A percentile compares a stretch with the other conserved stretches of the same genome.
These are phyloP conservation scores for Radopholus similis DNA, from an alignment of 1,140 invertebrate genomes.

Conservation along the genomic window DNA sequence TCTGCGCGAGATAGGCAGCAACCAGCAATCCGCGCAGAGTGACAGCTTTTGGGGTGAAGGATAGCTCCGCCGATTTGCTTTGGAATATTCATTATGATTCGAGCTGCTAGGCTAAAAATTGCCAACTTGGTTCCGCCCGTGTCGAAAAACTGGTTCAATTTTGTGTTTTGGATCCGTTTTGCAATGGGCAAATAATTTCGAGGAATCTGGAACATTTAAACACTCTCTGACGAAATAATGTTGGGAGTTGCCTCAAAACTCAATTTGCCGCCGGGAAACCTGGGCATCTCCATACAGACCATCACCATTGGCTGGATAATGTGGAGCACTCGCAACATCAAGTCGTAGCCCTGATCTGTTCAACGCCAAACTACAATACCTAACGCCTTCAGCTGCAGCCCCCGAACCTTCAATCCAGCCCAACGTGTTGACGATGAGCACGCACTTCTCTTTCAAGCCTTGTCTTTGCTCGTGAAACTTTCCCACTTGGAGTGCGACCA, in stretches of 20 bases:
- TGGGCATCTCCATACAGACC: constrained; percentile 15
- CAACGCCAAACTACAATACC: neutral
- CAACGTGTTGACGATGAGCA: constrained; percentile 29
- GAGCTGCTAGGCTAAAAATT: no score
- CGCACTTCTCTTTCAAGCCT: constrained; percentile 16
- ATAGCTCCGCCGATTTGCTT: no score
- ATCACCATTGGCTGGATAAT: constrained; percentile 10
- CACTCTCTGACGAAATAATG: neutral
- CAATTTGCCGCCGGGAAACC: neutral
- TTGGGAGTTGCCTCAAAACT: constrained; percentile 6
- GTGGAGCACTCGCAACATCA: constrained; percentile 18
- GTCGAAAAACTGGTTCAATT: no score
- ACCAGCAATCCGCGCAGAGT: constrained; percentile 25
- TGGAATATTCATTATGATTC: no score
- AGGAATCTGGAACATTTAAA: constrained; percentile 22
- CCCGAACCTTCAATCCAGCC: constrained; percentile 37
- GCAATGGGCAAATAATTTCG: neutral
- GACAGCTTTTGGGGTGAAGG: no score
- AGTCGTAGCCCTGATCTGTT: constrained; percentile 19
- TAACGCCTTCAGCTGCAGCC: neutral
- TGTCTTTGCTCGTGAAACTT: neutral
- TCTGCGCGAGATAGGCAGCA: constrained; percentile 30
- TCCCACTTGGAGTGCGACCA: constrained; percentile 9
- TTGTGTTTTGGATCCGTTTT: no score
- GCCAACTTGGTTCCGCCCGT: no score